Conservation (phyloP, 2,888 invertebrate genomes). For the Chaetogeoica ovagalla region DNA sequence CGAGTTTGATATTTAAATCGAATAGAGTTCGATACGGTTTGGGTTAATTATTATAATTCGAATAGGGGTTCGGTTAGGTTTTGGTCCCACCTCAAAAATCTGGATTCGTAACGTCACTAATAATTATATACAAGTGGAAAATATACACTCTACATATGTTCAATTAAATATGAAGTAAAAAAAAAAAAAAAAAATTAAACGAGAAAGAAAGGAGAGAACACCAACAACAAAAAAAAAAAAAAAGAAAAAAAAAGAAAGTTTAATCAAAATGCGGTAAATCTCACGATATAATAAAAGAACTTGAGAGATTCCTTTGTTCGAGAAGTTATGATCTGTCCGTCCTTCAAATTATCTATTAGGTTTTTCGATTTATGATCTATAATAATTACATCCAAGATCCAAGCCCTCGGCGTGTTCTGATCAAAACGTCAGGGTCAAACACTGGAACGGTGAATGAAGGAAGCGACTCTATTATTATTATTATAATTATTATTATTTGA, state of each 20-base stretch:
- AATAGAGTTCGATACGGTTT: too few species aligned
- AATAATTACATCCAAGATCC: conserved; percentile 13
- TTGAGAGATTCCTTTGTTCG: conserved; percentile 24
- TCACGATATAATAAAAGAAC: background rate
- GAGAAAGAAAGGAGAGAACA: background rate
- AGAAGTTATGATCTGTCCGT: conserved; percentile 5
- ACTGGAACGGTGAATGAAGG: background rate
- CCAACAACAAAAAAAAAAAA: too few species aligned
- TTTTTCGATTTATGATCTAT: conserved; percentile 12
- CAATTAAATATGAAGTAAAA: background rate
- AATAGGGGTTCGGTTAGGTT: too few species aligned
- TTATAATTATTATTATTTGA: background rate
- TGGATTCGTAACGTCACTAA: too few species aligned
- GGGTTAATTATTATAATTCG: too few species aligned
- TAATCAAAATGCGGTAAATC: background rate
- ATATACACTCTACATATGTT: background rate
- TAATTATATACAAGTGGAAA: background rate
- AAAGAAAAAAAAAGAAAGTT: conserved; percentile 1
- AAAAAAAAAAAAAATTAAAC: background rate
- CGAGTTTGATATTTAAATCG: too few species aligned
- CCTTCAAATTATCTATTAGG: conserved; percentile 18
- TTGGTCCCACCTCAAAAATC: too few species aligned
- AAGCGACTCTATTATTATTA: background rate
- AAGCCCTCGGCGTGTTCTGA: conserved; percentile 14
- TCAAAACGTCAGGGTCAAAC: background rate